Conservation (phyloP, 2,888 invertebrate genomes). For the Bombyx huttoni region DNA sequence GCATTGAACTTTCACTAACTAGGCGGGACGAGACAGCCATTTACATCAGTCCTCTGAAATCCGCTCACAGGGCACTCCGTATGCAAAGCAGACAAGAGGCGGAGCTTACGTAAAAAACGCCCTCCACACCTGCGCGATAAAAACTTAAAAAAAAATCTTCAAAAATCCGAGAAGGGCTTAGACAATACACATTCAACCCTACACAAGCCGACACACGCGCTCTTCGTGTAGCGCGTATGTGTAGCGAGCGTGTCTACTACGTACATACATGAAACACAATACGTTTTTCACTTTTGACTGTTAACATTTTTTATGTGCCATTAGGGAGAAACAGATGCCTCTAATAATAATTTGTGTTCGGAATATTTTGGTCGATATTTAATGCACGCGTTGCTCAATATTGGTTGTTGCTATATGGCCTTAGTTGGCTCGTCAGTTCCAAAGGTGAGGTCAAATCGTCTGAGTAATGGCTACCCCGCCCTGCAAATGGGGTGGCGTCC, state of each 20-base stretch:
- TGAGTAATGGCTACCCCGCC: too few relatives aligned
- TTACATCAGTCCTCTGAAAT: background rate
- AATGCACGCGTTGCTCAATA: too few relatives aligned
- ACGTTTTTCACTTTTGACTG: background rate
- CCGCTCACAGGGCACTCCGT: conserved; percentile 14
- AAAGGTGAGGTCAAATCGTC: too few relatives aligned
- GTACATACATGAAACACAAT: background rate
- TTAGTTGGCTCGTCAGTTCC: too few relatives aligned
- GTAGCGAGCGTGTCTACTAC: too few relatives aligned
- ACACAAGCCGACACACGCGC: background rate
- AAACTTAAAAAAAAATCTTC: background rate
- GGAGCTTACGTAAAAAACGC: conserved; percentile 25
- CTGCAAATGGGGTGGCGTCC: too few relatives aligned
- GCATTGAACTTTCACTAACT: too few relatives aligned
- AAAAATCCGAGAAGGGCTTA: background rate
- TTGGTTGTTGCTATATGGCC: too few relatives aligned
- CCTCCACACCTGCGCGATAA: conserved; percentile 20
- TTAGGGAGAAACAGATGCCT: background rate
- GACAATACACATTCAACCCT: background rate
- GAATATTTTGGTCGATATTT: too few relatives aligned
- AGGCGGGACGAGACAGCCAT: background rate
- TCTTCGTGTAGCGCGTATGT: background rate
- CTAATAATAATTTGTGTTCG: background rate
- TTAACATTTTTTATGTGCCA: background rate
- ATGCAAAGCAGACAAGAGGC: conserved; percentile 42